These are phyloP conservation scores for Fulmarus glacialis DNA, from an alignment of 2,113 vertebrate species.

Conservation along the genomic window DNA sequence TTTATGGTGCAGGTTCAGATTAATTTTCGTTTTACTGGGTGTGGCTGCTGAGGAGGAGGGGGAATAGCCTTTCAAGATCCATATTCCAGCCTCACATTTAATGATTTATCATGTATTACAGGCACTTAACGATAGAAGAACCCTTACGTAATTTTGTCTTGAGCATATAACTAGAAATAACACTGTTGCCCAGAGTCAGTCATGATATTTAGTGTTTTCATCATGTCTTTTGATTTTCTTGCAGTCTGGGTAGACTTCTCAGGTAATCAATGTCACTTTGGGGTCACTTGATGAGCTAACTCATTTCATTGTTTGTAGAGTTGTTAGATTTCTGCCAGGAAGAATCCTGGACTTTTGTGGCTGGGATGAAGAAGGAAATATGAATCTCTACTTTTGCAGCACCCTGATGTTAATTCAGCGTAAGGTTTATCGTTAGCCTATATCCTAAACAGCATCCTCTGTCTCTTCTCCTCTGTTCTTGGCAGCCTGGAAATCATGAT, in stretches of 20 bases:
- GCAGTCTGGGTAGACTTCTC: not conserved
- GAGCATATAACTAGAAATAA: not conserved
- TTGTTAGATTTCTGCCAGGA: not conserved
- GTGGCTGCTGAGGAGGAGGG: not conserved
- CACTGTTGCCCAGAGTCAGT: not conserved
- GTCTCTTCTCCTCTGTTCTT: not conserved
- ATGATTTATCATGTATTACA: accelerated
- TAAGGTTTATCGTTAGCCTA: not conserved
- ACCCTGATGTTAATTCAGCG: not conserved
- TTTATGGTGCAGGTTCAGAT: not conserved
- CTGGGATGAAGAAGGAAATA: not conserved
- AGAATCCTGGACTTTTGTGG: not conserved
- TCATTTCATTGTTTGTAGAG: not conserved
- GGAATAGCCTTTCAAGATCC: not conserved
- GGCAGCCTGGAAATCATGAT: not conserved
- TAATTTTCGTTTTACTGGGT: not conserved
- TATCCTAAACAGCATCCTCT: not conserved
- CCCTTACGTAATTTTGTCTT: not conserved
- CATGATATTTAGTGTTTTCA: not conserved
- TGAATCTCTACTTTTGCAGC: not conserved
- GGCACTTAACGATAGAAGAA: not conserved
- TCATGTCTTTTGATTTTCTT: not conserved
- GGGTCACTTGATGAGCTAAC: not conserved
- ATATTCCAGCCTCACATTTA: not conserved
- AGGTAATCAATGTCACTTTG: not conserved